phyloP scores from a whole-genome alignment of 1,140 invertebrate genomes.

The Streblospio benedicti region DNA sequence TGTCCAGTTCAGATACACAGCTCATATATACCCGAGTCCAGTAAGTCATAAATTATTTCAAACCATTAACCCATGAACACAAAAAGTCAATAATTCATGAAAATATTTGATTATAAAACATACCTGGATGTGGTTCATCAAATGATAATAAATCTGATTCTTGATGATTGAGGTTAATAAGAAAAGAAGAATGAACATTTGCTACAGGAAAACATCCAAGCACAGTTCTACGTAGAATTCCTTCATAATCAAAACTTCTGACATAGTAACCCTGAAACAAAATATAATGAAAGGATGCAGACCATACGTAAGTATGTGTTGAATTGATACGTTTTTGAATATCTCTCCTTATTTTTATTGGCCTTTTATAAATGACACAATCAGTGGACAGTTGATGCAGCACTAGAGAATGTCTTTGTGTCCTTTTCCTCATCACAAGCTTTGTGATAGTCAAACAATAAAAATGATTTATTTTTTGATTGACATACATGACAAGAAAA shows the following conservation, averaged over 20 bases:
- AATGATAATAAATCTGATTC: conserved; percentile 68
- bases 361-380: background rate
- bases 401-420: background rate
- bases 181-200: conserved; percentile 82
- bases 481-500: too few relatives aligned
- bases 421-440: background rate
- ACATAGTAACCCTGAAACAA: conserved; percentile 70
- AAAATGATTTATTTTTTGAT: too few relatives aligned
- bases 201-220: conserved; percentile 74
- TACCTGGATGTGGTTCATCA: conserved; percentile 55
- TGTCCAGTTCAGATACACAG: too few relatives aligned
- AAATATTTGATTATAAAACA: too few relatives aligned
- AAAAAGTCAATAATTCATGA: too few relatives aligned
- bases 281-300: too few relatives aligned
- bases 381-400: background rate
- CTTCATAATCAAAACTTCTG: conserved; percentile 75
- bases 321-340: background rate
- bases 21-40: too few relatives aligned
- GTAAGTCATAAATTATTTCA: too few relatives aligned
- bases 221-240: conserved; percentile 65
- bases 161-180: conserved; percentile 64
- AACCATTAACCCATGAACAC: too few relatives aligned
- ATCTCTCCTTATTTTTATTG: background rate
- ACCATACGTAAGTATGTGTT: background rate
- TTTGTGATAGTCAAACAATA: background rate